Percentiles rank a stretch among this genome's conserved stretches.
Conservation (phyloP, 2,797 vertebrate genomes). For the Bradypodion ventrale region DNA sequence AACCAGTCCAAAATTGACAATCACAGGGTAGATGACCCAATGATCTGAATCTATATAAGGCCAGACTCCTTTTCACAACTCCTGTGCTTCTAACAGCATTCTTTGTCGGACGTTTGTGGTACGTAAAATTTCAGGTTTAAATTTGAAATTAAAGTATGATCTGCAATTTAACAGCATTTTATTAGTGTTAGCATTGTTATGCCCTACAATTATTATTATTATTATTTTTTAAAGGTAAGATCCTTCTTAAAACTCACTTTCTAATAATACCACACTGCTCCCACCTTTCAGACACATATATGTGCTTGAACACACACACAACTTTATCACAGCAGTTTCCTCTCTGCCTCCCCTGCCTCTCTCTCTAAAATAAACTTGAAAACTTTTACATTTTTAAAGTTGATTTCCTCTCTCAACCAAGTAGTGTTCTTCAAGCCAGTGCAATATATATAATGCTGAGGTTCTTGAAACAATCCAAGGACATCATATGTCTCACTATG, state of each 20-base stretch:
- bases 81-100: neutral
- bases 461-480: neutral
- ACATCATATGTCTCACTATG: neutral
- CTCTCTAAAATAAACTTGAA: neutral
- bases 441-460: neutral
- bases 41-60: too few relatives aligned
- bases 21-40: too few relatives aligned
- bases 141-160: conserved; percentile 13
- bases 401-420: neutral
- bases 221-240: neutral
- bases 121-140: neutral
- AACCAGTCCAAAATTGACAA: too few relatives aligned
- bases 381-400: neutral
- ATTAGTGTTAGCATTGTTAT: neutral
- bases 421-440: neutral
- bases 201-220: conserved; percentile 13
- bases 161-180: neutral
- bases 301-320: neutral
- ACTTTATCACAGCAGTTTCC: neutral
- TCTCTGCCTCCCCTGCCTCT: neutral
- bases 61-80: too few relatives aligned
- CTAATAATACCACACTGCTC: neutral
- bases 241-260: neutral
- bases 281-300: neutral
- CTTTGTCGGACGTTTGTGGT: neutral